These are phyloP conservation scores for Acrobasis repandana DNA, from an alignment of 2,888 invertebrate genomes.

Conservation along the genomic window DNA sequence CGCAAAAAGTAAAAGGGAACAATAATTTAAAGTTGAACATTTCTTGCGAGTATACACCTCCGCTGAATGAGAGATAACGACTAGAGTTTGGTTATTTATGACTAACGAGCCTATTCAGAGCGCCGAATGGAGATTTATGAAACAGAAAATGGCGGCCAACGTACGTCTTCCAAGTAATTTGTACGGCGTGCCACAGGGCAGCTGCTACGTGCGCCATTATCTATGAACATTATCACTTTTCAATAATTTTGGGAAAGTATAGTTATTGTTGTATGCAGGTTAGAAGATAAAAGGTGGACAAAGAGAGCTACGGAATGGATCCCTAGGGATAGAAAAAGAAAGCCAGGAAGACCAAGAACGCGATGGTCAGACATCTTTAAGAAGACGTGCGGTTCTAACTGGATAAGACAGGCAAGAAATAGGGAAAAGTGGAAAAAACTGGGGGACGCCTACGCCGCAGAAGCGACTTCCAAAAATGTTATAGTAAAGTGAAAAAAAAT, in stretches of 20 bases:
- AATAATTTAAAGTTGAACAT: slow-evolving; percentile 39
- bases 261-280: neutral
- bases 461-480: no score
- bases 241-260: neutral
- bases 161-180: slow-evolving; percentile 69
- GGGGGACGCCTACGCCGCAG: no score
- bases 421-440: no score
- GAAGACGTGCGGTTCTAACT: no score
- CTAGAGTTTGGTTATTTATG: slow-evolving; percentile 79
- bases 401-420: no score
- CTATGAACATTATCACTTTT: neutral
- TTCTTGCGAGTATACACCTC: slow-evolving; percentile 46
- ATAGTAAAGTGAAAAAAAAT: no score
- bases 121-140: slow-evolving; percentile 78
- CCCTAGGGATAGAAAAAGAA: no score
- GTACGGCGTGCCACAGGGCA: slow-evolving; percentile 31
- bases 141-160: slow-evolving; percentile 74
- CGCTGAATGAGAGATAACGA: slow-evolving; percentile 77
- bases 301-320: no score
- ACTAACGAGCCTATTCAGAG: slow-evolving; percentile 80
- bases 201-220: slow-evolving; percentile 24
- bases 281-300: no score
- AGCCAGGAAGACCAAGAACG: no score
- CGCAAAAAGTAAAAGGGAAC: slow-evolving; percentile 31
- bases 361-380: no score